These are phyloP conservation scores for Atherinomorus stipes DNA, from an alignment of 2,113 vertebrate species.

Conservation along the genomic window DNA sequence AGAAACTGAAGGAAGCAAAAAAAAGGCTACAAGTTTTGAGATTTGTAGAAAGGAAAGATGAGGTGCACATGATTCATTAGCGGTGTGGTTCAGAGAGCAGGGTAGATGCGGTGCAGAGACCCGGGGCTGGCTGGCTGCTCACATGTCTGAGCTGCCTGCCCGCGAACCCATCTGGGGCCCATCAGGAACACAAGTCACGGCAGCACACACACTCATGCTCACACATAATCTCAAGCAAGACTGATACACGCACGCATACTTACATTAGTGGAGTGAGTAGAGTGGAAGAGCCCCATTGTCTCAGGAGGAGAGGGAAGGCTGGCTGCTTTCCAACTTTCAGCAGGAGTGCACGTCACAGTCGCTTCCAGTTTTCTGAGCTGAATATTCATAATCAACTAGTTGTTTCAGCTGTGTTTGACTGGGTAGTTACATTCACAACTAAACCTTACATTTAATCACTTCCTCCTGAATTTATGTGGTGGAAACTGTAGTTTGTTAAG, in stretches of 20 bases:
- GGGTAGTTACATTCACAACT: neutral
- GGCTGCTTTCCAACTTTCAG: slow-evolving; percentile 8
- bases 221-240: slow-evolving; percentile 17
- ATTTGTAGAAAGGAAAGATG: neutral
- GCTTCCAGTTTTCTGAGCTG: neutral
- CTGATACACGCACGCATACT: slow-evolving; percentile 14
- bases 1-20: neutral
- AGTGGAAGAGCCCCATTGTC: slow-evolving; percentile 51
- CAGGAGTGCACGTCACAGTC: neutral
- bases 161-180: slow-evolving; percentile 70
- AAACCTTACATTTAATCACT: neutral
- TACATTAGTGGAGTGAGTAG: slow-evolving; percentile 2
- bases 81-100: slow-evolving; percentile 12
- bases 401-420: neutral
- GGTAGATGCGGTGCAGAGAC: slow-evolving; percentile 57
- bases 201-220: neutral
- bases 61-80: slow-evolving; percentile 4
- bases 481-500: too few relatives aligned
- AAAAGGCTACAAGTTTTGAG: neutral
- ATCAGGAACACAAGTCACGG: slow-evolving; percentile 49
- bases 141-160: slow-evolving; percentile 67
- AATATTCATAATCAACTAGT: neutral
- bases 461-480: too few relatives aligned
- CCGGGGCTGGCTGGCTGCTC: slow-evolving; percentile 61
- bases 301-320: slow-evolving; percentile 31